Base-by-base conservation (phyloP, 2,888 invertebrate genomes). In the Lasioglossum pauxillum region DNA sequence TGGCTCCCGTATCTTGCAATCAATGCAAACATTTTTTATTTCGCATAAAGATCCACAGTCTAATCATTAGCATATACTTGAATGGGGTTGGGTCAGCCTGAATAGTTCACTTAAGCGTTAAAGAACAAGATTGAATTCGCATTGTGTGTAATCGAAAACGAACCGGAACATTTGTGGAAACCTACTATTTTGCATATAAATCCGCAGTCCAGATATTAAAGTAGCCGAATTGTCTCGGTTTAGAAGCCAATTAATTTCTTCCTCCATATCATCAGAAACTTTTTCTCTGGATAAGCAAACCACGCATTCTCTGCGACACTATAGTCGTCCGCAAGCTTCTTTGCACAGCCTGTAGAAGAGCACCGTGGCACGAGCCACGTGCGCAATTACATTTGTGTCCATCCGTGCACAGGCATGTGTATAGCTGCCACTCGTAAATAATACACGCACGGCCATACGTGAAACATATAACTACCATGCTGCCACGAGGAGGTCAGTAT, bases 401-500 rank as follows among this genome's bases (percentile, higher is more conserved):
- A 53, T 77, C 46, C 60, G 53, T 76, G 72, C 27, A 73, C n/a
- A 64, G 76, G 16, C 60, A 46, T 67, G 74, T 78, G 31, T 57
- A 64, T 78, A 35, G 57, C 31, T n/a, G 23, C 27, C 74, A 67
- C 44, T 80, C 79, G 81, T 86, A 88, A 87, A 90, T 88, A 85
- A 86, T 80, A 81, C 83, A 90, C 83, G 90, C 78, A 79, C 86
- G 85, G 74, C 64, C 82, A 79, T 88, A 88, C 75, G 73, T 74
- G 75, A 77, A 82, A 87, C 81, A 87, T 91, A 85, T 87, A 90
- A 89, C 90, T 86, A 85, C 83, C 78, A 78, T 78, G 72, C 80
- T 83, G 75, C 85, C 87, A 86, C 86, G 83, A 79, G 80, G 84
- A 77, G 87, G 87, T 85, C 90, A 87, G 91, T 90, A 84, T 44